phyloP scores from a whole-genome alignment of 2,888 invertebrate species.

The Salpingus planirostris region DNA sequence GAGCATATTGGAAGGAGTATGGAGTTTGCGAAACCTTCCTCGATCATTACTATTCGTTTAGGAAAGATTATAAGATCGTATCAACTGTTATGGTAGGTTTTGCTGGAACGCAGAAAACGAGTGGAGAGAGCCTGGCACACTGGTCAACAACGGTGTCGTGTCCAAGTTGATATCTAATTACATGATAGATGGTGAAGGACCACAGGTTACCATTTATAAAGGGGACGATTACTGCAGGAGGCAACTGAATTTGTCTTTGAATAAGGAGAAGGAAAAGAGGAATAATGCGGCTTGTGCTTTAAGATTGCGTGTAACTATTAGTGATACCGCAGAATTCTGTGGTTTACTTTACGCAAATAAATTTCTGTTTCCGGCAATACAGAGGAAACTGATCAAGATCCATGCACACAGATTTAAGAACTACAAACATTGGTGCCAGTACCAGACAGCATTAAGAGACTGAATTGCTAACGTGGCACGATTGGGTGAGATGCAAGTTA shows the following conservation, averaged over 20 bases:
- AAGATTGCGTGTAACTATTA: neutral
- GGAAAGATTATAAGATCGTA: conserved; percentile 6
- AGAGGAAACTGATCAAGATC: neutral
- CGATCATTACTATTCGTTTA: conserved; percentile 5
- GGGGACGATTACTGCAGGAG: neutral
- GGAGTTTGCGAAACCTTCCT: conserved; percentile 4
- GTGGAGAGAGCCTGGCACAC: conserved; percentile 5
- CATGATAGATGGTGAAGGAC: neutral
- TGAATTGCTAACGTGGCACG: neutral
- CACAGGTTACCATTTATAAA: neutral
- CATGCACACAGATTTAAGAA: neutral
- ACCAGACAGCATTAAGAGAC: neutral
- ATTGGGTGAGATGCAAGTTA: neutral
- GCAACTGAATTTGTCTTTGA: neutral
- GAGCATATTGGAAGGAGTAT: conserved; percentile 2
- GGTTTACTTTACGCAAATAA: neutral
- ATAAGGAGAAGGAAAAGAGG: neutral
- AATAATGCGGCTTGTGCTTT: neutral
- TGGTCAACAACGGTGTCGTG: neutral
- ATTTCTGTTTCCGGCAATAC: neutral
- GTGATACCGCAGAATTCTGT: neutral
- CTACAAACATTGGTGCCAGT: neutral
- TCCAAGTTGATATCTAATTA: neutral
- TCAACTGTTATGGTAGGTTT: conserved; percentile 3
- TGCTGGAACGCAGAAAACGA: conserved; percentile 6